phyloP scores from a whole-genome alignment of 2,888 invertebrate genomes.

The Oscheius sp. region DNA sequence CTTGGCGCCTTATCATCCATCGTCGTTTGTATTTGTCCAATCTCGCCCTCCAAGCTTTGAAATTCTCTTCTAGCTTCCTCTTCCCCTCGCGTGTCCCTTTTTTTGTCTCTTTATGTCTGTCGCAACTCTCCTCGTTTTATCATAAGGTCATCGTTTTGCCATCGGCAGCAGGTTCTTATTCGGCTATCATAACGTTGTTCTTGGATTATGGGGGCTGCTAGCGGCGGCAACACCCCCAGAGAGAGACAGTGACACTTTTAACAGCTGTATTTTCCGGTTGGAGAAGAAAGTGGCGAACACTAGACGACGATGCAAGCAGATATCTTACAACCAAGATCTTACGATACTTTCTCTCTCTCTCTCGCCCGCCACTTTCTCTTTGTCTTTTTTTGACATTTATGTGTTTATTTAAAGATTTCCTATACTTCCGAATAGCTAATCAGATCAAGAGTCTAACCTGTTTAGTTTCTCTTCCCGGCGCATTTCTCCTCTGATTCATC shows the following conservation, averaged over 20 bases:
- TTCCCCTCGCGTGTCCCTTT: background rate
- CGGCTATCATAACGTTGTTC: slow-evolving; percentile 37
- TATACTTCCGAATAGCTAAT: background rate
- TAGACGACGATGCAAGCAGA: too few species aligned
- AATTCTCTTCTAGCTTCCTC: slow-evolving; percentile 4
- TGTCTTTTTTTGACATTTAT: background rate
- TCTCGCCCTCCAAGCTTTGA: background rate
- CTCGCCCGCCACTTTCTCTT: background rate
- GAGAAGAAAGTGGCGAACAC: background rate
- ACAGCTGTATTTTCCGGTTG: slow-evolving; percentile 1
- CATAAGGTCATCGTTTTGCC: slow-evolving; percentile 20
- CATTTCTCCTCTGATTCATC: too few species aligned
- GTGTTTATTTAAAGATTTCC: background rate
- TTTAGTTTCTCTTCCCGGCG: too few species aligned
- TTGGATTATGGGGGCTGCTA: background rate
- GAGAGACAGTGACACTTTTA: background rate
- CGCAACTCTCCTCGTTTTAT: background rate
- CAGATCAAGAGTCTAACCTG: too few species aligned
- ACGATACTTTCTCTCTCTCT: background rate
- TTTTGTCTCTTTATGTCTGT: background rate
- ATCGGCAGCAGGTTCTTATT: slow-evolving; percentile 11
- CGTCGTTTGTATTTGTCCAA: slow-evolving; percentile 29
- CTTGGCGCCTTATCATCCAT: slow-evolving; percentile 31
- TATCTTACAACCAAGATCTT: slow-evolving; percentile 7
- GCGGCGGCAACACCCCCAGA: background rate